phyloP scores from a whole-genome alignment of 2,888 invertebrate genomes.

The Eupelmus urozonus region DNA sequence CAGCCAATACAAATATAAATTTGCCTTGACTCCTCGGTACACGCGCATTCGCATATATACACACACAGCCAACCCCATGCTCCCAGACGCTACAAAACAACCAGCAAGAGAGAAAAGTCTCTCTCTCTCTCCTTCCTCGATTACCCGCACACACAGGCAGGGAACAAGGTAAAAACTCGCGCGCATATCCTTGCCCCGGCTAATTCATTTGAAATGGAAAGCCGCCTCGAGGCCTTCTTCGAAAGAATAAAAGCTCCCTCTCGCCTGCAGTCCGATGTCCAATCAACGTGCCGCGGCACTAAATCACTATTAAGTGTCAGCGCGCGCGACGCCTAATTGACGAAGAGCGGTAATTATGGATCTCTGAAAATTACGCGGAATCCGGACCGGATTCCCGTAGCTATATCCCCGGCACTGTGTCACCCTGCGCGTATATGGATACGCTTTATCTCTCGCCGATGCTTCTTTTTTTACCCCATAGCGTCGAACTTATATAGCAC shows the following conservation, averaged over 20 bases:
- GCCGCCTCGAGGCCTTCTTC: conserved; percentile 33
- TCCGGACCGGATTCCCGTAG: not conserved
- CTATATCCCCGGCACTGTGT: no score
- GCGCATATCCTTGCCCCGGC: conserved; percentile 32
- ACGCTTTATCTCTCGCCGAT: not conserved
- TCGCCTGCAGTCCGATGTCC: conserved; percentile 19
- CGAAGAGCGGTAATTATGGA: conserved; percentile 66
- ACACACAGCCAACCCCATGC: not conserved
- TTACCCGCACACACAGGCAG: not conserved
- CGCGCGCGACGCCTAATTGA: conserved; percentile 65
- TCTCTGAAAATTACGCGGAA: conserved; percentile 60
- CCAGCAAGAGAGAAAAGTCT: not conserved
- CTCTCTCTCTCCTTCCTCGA: no score
- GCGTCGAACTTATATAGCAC: not conserved
- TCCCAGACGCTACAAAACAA: not conserved
- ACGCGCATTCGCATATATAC: no score
- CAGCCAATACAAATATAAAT: conserved; percentile 9
- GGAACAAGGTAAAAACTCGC: not conserved
- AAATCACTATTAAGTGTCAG: conserved; percentile 68
- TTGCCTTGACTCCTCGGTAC: conserved; percentile 13
- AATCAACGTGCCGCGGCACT: conserved; percentile 61
- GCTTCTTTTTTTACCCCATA: not conserved
- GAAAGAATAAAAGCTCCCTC: conserved; percentile 44
- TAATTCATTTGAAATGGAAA: conserved; percentile 56
- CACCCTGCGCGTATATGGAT: no score